Evolutionary conservation across 1,140 invertebrate genomes (phyloP), one percentile per base, ranked within the genome.

Genomic region (Halyomorpha halys): DNA sequence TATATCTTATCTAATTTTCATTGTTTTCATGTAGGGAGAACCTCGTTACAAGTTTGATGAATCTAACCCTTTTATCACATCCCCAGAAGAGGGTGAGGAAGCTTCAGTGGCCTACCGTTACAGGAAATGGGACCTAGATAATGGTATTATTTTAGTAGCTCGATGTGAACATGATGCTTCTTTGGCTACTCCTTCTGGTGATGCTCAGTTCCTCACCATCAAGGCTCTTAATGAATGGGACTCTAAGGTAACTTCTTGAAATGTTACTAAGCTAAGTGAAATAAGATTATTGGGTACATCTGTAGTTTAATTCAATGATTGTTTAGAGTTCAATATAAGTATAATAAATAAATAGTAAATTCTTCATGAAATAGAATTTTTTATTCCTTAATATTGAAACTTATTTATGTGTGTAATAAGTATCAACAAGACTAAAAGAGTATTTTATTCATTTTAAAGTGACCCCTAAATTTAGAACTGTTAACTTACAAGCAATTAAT

Each of bases 191-290:
- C 89, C 94, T 0, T 95, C 90, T 70, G 89, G 88, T 64, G 96
- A 99, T 72, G 80, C 81, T 0, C 94, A 98, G 75, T 98, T 91
- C 74, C 79, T 99, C 30, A 94, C 92, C 15, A 94, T 99, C 68
- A 98, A 98, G 77, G 94, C 96, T 0, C 80, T 99, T 2, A 99
- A 99, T 76, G 97, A 99, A 76, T 99, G 96, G 96, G 96, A 99
- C 75, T 94, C 94, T 0, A 90, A 94, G 71, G 81, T 83, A 76
- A 71, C 19, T 21, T 65, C 14, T 59, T 3, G n/a, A n/a, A n/a
- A n/a, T n/a, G n/a, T n/a, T n/a, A n/a, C n/a, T n/a, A n/a, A n/a
- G n/a, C n/a, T n/a, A n/a, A n/a, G n/a, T n/a, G n/a, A n/a, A n/a
- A n/a, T n/a, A n/a, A n/a, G n/a, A n/a, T n/a, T n/a, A n/a, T n/a